A percentile compares a stretch with the other conserved stretches of the same genome.
Conservation (phyloP, 2,797 vertebrate species). For the Amphiprion clarkii region DNA sequence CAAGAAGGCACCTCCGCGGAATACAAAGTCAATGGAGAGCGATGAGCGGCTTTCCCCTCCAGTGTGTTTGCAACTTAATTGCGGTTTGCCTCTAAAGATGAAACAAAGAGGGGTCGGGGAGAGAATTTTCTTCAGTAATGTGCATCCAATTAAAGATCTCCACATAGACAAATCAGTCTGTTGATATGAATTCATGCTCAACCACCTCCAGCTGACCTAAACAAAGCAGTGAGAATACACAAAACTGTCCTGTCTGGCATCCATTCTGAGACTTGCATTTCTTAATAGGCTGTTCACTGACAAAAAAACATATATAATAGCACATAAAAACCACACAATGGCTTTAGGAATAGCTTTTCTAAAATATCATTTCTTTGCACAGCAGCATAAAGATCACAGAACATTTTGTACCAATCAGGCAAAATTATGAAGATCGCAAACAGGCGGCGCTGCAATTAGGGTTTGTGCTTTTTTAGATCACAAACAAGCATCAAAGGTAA, state of each 20-base stretch:
- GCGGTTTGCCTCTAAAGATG: neutral
- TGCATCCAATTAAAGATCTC: constrained; percentile 23
- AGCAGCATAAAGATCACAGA: constrained; percentile 11
- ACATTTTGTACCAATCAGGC: constrained; percentile 38
- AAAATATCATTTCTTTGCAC: constrained; percentile 21
- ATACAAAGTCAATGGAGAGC: no score
- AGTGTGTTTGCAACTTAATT: no score
- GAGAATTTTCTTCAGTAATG: constrained; percentile 1
- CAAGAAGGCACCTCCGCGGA: no score
- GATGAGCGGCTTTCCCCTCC: no score
- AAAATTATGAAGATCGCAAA: constrained; percentile 25
- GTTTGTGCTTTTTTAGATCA: constrained; percentile 6
- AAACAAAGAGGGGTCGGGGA: neutral
- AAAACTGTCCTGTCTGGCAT: neutral
- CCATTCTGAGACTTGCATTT: constrained; percentile 1
- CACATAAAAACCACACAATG: neutral
- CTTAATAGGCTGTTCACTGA: neutral
- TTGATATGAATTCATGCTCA: neutral
- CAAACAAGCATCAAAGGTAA: constrained; percentile 18
- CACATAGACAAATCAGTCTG: constrained; percentile 15
- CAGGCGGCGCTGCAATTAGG: constrained; percentile 32
- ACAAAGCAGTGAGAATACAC: neutral
- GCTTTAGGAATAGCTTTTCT: neutral
- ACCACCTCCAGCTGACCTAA: constrained; percentile 3
- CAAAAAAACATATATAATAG: neutral